These are phyloP conservation scores for Ochotona curzoniae DNA, from an alignment of 2,113 vertebrate species.

Conservation along the genomic window DNA sequence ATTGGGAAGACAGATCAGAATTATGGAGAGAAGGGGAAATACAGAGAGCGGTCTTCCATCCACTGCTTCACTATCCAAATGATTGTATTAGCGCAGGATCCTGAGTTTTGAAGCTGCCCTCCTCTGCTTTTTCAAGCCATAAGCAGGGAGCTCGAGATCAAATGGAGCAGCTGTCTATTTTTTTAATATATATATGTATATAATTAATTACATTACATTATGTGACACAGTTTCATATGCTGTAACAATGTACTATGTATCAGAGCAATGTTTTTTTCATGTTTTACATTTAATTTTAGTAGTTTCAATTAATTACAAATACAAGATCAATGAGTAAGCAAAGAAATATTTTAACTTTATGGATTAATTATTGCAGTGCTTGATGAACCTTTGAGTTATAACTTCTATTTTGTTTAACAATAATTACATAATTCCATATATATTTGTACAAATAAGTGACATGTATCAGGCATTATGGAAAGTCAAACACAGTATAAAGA, in stretches of 20 bases:
- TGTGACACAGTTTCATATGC: too few relatives aligned
- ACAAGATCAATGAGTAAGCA: not conserved
- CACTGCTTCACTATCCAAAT: too few relatives aligned
- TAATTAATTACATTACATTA: too few relatives aligned
- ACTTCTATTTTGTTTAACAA: not conserved
- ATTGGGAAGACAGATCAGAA: too few relatives aligned
- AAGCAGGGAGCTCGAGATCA: too few relatives aligned
- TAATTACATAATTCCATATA: accelerated
- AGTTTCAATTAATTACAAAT: not conserved
- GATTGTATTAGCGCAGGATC: too few relatives aligned
- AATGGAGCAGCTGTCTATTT: too few relatives aligned
- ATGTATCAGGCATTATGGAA: not conserved
- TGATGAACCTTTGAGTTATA: not conserved
- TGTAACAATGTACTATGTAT: not conserved
- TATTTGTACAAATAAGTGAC: not conserved
- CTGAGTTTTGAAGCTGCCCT: too few relatives aligned
- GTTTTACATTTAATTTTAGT: not conserved
- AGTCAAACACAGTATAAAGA: not conserved
- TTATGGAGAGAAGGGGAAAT: too few relatives aligned
- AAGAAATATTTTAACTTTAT: not conserved
- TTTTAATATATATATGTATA: too few relatives aligned
- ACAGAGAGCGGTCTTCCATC: too few relatives aligned
- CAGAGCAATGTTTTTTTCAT: not conserved
- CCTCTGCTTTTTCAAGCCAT: too few relatives aligned
- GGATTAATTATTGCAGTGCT: not conserved